Percentiles rank a stretch among this genome's conserved stretches.
phyloP scores from a whole-genome alignment of 2,888 invertebrate species.

The Eumerus sabulonum region DNA sequence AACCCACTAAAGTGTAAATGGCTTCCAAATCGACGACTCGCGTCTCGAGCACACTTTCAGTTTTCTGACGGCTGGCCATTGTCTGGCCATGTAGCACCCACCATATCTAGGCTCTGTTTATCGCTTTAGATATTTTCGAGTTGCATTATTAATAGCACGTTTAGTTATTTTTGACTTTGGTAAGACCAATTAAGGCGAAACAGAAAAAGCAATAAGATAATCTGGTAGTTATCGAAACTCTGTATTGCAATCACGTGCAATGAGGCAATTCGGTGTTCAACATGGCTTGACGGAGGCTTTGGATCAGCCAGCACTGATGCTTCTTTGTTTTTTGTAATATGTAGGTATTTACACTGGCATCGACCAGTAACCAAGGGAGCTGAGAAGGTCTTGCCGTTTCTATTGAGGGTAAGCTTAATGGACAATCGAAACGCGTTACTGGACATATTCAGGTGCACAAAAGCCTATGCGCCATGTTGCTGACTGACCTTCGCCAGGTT shows the following conservation, averaged over 20 bases:
- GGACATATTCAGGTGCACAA: neutral
- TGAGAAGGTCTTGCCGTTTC: no score
- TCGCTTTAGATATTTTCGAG: constrained; percentile 21
- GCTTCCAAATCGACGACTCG: constrained; percentile 3
- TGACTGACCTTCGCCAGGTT: neutral
- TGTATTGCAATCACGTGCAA: constrained; percentile 57
- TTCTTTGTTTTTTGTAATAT: no score
- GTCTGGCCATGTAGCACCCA: constrained; percentile 2
- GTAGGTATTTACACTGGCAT: no score
- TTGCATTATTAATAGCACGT: constrained; percentile 56
- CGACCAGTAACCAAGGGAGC: no score
- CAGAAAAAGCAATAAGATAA: constrained; percentile 3
- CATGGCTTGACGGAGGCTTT: neutral
- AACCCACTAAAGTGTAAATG: constrained; percentile 22
- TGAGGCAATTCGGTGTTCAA: constrained; percentile 34
- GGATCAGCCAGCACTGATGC: neutral
- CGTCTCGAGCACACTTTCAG: constrained; percentile 41
- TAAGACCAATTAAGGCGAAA: constrained; percentile 56
- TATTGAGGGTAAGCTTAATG: neutral
- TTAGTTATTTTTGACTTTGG: constrained; percentile 62
- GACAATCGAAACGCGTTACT: no score
- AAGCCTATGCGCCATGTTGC: neutral
- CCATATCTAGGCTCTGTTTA: constrained; percentile 3
- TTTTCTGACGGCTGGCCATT: constrained; percentile 37
- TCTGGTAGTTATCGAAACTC: constrained; percentile 43